Conservation (phyloP, 2,888 invertebrate genomes). For the Acrocyrtus sp. region DNA sequence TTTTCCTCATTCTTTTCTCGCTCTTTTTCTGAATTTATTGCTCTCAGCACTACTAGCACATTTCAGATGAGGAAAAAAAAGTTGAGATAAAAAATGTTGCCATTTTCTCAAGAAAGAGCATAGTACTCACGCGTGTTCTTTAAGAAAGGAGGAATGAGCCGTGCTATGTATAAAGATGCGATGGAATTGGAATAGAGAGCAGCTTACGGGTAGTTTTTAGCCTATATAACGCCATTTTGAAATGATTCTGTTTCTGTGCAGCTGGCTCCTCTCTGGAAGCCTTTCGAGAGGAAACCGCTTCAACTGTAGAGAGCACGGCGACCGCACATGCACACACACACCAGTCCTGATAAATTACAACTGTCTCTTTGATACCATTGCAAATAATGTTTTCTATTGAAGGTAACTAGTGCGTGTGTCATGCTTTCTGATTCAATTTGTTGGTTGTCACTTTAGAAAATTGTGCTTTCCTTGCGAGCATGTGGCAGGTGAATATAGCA, state of each 20-base stretch:
- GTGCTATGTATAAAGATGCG: too few species aligned
- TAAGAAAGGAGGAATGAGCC: too few species aligned
- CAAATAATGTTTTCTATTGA: conserved; percentile 47
- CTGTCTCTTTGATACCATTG: conserved; percentile 40
- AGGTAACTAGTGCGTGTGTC: conserved; percentile 50
- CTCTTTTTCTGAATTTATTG: conserved; percentile 25
- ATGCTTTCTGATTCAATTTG: conserved; percentile 51
- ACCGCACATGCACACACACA: too few species aligned
- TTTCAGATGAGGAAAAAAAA: background rate
- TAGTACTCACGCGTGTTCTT: too few species aligned
- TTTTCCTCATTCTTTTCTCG: conserved; percentile 20
- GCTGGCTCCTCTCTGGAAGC: too few species aligned
- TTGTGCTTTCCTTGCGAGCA: conserved; percentile 42
- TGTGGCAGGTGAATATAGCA: conserved; percentile 36
- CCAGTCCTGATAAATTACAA: conserved; percentile 40
- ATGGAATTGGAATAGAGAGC: too few species aligned
- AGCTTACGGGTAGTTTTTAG: too few species aligned
- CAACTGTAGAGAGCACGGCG: too few species aligned
- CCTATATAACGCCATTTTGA: too few species aligned
- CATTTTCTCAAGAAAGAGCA: too few species aligned
- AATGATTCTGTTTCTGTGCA: too few species aligned
- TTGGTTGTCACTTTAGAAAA: conserved; percentile 49
- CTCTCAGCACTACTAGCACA: conserved; percentile 15
- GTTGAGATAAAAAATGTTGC: conserved; percentile 38
- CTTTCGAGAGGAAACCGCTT: too few species aligned